These are phyloP conservation scores for Julus scanicus DNA, from an alignment of 2,888 invertebrate species.

Conservation along the genomic window DNA sequence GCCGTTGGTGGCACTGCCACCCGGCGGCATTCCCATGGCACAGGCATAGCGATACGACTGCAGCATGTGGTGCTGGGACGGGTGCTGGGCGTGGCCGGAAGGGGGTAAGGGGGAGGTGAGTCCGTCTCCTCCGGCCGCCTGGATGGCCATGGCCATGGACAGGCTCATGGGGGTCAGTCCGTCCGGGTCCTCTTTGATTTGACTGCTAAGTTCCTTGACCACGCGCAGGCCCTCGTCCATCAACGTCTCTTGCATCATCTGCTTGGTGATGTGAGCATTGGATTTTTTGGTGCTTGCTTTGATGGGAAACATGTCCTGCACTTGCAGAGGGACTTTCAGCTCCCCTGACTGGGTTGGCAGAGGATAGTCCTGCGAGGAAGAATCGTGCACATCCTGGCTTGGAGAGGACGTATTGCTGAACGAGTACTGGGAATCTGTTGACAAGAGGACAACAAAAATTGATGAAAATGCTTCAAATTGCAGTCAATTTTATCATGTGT, in stretches of 20 bases:
- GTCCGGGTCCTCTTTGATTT: conserved; percentile 61
- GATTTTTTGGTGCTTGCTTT: conserved; percentile 59
- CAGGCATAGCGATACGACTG: conserved; percentile 56
- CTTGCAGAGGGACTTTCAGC: conserved; percentile 55
- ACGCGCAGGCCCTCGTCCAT: conserved; percentile 69
- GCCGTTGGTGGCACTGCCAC: conserved; percentile 49
- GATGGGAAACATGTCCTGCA: conserved; percentile 58
- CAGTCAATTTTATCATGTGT: no score
- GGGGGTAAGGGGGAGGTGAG: conserved; percentile 9
- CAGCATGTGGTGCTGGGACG: conserved; percentile 53
- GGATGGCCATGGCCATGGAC: conserved; percentile 13
- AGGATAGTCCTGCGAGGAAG: conserved; percentile 70
- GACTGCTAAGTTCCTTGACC: conserved; percentile 64
- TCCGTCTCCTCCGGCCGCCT: conserved; percentile 17
- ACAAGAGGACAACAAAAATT: not conserved
- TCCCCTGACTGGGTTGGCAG: conserved; percentile 56
- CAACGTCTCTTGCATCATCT: conserved; percentile 66
- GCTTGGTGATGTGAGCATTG: conserved; percentile 61
- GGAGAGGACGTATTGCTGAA: conserved; percentile 74
- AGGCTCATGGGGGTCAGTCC: conserved; percentile 46
- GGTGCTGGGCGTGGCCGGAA: conserved; percentile 45
- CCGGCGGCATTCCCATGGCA: conserved; percentile 52
- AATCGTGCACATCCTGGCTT: conserved; percentile 68
- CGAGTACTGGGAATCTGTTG: conserved; percentile 79
- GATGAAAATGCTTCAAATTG: no score